Evolutionary conservation across 2,797 vertebrate genomes (phyloP).

Genomic region (Lophotriccus pileatus): DNA sequence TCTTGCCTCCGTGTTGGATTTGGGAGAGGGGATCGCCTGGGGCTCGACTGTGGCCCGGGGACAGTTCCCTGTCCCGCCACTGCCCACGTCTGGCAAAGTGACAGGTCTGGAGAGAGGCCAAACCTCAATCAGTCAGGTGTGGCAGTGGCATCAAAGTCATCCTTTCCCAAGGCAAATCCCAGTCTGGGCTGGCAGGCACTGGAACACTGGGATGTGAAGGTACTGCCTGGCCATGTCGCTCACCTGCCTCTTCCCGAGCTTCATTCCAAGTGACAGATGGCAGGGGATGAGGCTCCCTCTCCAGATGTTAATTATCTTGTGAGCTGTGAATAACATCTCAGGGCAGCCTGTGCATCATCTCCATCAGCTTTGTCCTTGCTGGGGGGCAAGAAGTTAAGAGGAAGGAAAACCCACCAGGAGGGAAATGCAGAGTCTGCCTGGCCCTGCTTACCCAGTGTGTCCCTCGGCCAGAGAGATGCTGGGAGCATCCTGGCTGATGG

Average conservation of each 20-base stretch:
- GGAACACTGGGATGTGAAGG: background rate
- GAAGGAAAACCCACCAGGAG: background rate
- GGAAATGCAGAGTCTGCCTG: background rate
- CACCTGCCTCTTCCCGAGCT: background rate
- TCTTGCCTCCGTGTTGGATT: background rate
- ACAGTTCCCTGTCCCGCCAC: background rate
- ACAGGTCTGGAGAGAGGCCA: background rate
- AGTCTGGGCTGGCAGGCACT: background rate
- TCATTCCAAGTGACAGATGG: constrained; percentile 30
- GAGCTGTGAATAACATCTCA: constrained; percentile 17
- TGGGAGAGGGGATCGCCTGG: background rate
- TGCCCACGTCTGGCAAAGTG: background rate
- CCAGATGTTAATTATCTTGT: constrained; percentile 43
- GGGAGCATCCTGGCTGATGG: background rate
- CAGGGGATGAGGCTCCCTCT: constrained; percentile 1
- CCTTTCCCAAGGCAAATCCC: background rate
- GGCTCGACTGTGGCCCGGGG: background rate
- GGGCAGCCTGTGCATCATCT: background rate
- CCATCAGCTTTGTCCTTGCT: constrained; percentile 7
- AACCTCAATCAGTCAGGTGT: background rate
- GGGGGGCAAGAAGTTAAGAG: background rate
- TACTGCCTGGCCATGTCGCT: background rate
- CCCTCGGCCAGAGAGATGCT: background rate
- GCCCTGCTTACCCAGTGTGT: background rate
- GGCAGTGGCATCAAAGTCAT: background rate